Base-by-base conservation (phyloP, 2,888 invertebrate species). In the Patella pellucida region DNA sequence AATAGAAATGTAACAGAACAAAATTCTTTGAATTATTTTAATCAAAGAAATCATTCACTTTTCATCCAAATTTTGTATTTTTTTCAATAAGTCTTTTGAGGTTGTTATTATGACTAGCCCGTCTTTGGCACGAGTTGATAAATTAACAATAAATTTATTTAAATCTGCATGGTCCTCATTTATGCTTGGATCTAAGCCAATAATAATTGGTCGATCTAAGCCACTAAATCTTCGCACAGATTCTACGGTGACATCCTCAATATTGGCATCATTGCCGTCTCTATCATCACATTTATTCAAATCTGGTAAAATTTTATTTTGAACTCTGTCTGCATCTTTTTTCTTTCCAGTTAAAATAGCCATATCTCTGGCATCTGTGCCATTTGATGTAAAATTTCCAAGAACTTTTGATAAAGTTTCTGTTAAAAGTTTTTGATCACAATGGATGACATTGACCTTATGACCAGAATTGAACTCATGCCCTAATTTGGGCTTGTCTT, bases 201-300 rank as follows among this genome's bases (percentile, higher is more conserved):
- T 84, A 11, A 87, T 79, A 19, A 84, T 79, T 16, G 83, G 79
- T 68, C 82, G 84, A 74, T 86, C 84, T 3, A 87, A 76, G 16
- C 87, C 87, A 82, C 85, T 86, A 75, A 86, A 87, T n/a, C 83
- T 31, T 50, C 82, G 78, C 11, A 87, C 86, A 2, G 86, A 86
- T 70, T 86, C 85, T 69, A 87, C 81, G 2, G 62, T 67, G 11
- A 75, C 69, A 19, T 71, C 71, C 12, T 16, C 56, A 69, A 16
- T 69, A 71, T 71, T 52, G 14, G 71, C 16, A 15, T 12, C 16
- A 23, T 16, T 50, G 19, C 41, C 23, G 5, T 41, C 7, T 41
- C 41, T 9, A 41, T 41, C 41, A 41, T 41, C 41, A 41, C 41
- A 41, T 62, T 23, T 62, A 62, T 62, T 23, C 11, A 62, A 23